A percentile compares a stretch with the other conserved stretches of the same genome.
These are phyloP conservation scores for Palythoa caribaeorum DNA, from an alignment of 92 coral and sea anemone species.

Conservation along the genomic window DNA sequence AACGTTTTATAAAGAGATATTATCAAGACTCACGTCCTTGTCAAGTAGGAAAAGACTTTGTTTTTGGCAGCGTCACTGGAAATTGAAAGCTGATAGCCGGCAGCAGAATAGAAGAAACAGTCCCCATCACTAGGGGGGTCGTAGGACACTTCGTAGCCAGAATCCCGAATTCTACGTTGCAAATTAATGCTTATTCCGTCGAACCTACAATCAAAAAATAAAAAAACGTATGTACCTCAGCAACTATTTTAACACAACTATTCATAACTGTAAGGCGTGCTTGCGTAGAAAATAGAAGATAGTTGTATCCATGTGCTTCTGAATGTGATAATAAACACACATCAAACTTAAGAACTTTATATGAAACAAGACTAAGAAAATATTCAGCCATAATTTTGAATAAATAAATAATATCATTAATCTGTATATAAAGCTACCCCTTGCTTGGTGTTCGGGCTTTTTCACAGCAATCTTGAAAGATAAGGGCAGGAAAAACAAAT, in stretches of 20 bases:
- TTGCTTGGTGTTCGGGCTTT: slow-evolving; percentile 2
- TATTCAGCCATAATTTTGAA: slow-evolving; percentile 17
- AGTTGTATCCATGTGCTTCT: slow-evolving; percentile 15
- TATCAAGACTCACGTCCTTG: slow-evolving; percentile 30
- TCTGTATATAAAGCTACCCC: slow-evolving; percentile 9
- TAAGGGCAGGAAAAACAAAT: slow-evolving; percentile 10
- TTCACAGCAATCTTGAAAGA: slow-evolving; percentile 31
- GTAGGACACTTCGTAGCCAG: slow-evolving; percentile 40
- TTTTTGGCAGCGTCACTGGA: slow-evolving; percentile 46
- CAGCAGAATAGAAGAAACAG: slow-evolving; percentile 49
- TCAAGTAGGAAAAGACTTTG: slow-evolving; percentile 31
- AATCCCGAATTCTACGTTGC: slow-evolving; percentile 32
- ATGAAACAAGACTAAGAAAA: not conserved
- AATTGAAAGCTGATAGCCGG: slow-evolving; percentile 35
- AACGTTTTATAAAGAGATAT: slow-evolving; percentile 7
- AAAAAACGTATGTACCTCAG: not conserved
- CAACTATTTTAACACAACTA: slow-evolving; percentile 17
- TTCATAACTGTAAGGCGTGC: slow-evolving; percentile 8
- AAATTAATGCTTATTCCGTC: slow-evolving; percentile 2
- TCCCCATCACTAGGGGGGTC: slow-evolving; percentile 55
- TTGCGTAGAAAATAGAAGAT: not conserved
- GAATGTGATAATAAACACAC: slow-evolving; percentile 11
- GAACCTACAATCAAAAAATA: not conserved
- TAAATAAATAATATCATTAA: slow-evolving; percentile 13
- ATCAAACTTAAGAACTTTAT: not conserved